phyloP scores from a whole-genome alignment of 2,113 vertebrate genomes.

The Pelmatolapia mariae region DNA sequence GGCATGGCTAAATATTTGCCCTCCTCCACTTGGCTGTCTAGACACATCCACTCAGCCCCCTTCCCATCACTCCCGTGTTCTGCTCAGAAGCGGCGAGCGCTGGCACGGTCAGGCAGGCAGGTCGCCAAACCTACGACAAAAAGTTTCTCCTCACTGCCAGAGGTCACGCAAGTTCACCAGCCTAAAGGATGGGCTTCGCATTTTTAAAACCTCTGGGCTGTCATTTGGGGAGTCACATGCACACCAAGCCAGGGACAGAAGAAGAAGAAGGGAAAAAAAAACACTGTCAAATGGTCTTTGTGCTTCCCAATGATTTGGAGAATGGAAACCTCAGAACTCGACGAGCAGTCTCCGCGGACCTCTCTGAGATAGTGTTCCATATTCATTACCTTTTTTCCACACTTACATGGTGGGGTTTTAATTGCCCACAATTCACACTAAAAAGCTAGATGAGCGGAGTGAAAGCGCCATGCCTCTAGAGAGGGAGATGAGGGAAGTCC shows the following conservation, averaged over 20 bases:
- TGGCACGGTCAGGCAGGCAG: constrained; percentile 54
- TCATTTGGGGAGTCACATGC: constrained; percentile 23
- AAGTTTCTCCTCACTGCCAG: constrained; percentile 56
- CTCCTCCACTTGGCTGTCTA: constrained; percentile 64
- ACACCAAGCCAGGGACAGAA: background rate
- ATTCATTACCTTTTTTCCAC: constrained; percentile 60
- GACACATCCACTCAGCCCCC: constrained; percentile 56
- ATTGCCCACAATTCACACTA: constrained; percentile 59
- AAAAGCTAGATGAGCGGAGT: constrained; percentile 44
- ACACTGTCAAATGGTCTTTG: constrained; percentile 51
- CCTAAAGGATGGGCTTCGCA: constrained; percentile 60
- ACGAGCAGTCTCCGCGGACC: constrained; percentile 44
- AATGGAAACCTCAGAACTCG: constrained; percentile 55
- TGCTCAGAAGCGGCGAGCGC: constrained; percentile 32
- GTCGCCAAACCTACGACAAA: constrained; percentile 53
- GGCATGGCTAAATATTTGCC: constrained; percentile 74
- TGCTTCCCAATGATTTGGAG: constrained; percentile 51
- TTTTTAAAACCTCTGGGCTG: constrained; percentile 60
- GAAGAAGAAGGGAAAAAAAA: background rate
- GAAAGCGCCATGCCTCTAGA: constrained; percentile 28
- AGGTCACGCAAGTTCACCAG: constrained; percentile 64
- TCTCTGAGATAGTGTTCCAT: constrained; percentile 57
- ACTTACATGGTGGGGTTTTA: constrained; percentile 54
- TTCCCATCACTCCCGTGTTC: constrained; percentile 43
- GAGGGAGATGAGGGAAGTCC: constrained; percentile 46